These are phyloP conservation scores for Diorhabda carinulata DNA, from an alignment of 1,140 invertebrate genomes.

Conservation along the genomic window DNA sequence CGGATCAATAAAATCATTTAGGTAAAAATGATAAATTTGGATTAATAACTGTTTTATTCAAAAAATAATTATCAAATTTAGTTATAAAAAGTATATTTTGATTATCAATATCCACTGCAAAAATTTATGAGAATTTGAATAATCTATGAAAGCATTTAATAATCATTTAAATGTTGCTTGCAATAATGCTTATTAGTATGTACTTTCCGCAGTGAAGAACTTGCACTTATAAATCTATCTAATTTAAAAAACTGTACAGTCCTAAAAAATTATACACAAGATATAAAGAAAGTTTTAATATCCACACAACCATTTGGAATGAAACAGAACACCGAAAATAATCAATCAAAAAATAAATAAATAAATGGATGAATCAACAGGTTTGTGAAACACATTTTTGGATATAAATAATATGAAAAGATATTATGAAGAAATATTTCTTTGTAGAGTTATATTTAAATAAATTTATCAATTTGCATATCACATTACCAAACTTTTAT, in stretches of 20 bases:
- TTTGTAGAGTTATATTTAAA: too few species aligned
- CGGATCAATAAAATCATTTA: too few species aligned
- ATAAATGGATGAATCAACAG: too few species aligned
- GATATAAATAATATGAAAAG: too few species aligned
- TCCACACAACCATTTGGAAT: conserved; percentile 19
- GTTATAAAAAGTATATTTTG: conserved; percentile 1
- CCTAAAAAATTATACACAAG: conserved; percentile 17
- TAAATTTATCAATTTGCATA: too few species aligned
- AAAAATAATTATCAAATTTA: background rate
- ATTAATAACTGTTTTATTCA: background rate
- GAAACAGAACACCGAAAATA: background rate
- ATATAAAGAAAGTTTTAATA: conserved; percentile 1
- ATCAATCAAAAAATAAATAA: too few species aligned
- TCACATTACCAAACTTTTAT: too few species aligned
- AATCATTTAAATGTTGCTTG: too few species aligned
- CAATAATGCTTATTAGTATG: background rate
- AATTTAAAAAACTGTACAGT: conserved; percentile 16
- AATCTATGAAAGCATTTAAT: too few species aligned
- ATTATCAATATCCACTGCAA: conserved; percentile 1
- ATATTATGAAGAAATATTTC: too few species aligned
- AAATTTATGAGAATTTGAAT: background rate
- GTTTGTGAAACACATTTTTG: too few species aligned
- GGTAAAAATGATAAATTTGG: too few species aligned
- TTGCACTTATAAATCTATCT: background rate
- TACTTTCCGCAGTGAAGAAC: background rate